Base-by-base conservation (phyloP, 1,140 invertebrate species). In the Neomicropteryx cornuta region DNA sequence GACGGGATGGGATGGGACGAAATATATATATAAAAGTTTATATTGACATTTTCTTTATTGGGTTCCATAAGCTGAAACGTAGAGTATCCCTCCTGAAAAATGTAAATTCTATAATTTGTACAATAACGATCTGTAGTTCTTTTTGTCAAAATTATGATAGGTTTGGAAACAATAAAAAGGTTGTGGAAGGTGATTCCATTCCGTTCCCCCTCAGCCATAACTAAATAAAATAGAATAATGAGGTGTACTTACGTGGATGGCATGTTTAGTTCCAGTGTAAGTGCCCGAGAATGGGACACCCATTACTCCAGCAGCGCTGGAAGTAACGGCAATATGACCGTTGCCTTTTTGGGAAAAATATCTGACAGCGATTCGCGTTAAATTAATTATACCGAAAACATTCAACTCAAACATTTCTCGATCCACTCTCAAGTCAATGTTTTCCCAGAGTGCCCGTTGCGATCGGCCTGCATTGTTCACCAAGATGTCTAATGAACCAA, bases 381-480 rank as follows among this genome's bases (percentile, higher is more conserved):
- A 64, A 42, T 80, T 76, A 0, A 94, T 48, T 4, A 78, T 58
- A 0, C 79, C 73, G 43, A 93, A 83, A 0, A 90, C 86, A 59
- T 92, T 89, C 23, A 91, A 50, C 16, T 91, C 76, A 51, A 92
- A 87, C 44, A 90, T 60, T 38, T 84, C 73, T 37, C 71, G 70
- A 53, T 94, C 87, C 1, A 92, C 85, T 33, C 68, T 51, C 1
- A 88, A 31, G 2, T 85, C 73, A 41, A 86, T 88, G 2, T 83
- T 67, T 41, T 81, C 76, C 79, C 84, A 91, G 18, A 54, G 42
- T 2, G 83, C 84, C 43, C 87, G 58, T 62, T 93, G 88, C 20
- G 81, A 81, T 44, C 85, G 60, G 3, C 86, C 87, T 11, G 85
- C 86, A 66, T 90, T 90, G 51, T 83, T 86, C 0, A 90, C 72